phyloP scores from a whole-genome alignment of 2,888 invertebrate genomes.

The Xestobium rufovillosum region DNA sequence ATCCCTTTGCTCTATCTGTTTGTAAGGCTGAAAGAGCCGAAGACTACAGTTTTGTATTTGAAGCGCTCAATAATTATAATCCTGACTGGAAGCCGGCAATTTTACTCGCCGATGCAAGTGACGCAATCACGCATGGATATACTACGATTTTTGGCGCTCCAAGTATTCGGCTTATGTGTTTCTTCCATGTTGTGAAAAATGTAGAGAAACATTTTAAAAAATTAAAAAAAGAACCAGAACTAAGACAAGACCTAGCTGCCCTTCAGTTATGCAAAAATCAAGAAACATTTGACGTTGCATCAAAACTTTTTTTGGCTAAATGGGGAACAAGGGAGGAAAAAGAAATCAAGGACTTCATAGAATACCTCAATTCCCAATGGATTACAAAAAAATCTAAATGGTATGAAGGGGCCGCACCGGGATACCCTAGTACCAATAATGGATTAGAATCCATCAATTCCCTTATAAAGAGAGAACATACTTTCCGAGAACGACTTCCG shows the following conservation, averaged over 20 bases:
- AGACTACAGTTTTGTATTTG: too few species aligned
- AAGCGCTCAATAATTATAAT: background rate
- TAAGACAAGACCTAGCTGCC: background rate
- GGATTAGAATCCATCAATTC: too few species aligned
- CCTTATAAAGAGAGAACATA: constrained; percentile 1
- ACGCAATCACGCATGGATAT: constrained; percentile 2
- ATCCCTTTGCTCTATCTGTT: too few species aligned
- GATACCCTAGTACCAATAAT: constrained; percentile 3
- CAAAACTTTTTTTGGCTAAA: background rate
- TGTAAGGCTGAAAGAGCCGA: too few species aligned
- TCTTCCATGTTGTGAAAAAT: background rate
- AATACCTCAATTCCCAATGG: too few species aligned
- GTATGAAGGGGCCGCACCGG: constrained; percentile 4
- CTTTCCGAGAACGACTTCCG: background rate
- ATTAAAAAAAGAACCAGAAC: background rate
- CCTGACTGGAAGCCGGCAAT: background rate
- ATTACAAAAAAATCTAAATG: background rate
- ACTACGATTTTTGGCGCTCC: background rate
- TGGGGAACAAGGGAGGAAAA: background rate
- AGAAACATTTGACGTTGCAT: background rate
- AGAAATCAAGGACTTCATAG: background rate
- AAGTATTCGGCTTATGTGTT: constrained; percentile 4
- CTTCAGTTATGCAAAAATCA: background rate
- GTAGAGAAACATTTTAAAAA: background rate
- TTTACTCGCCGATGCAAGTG: constrained; percentile 1